Conservation (phyloP, 1,140 invertebrate genomes). For the Lepeophtheirus salmonis region DNA sequence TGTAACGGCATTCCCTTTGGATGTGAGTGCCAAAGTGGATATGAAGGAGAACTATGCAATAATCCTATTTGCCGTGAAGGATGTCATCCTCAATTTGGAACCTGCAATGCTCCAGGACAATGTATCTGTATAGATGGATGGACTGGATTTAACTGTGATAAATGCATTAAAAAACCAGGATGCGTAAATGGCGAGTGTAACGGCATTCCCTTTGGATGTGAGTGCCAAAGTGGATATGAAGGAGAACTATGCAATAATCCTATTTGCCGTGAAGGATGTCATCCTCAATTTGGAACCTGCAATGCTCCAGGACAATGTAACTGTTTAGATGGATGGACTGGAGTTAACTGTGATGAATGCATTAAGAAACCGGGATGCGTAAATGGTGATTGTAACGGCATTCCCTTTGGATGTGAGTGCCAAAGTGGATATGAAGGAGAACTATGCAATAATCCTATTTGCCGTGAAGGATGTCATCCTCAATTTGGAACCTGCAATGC, state of each 20-base stretch:
- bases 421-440: not conserved
- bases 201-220: not conserved
- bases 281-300: not conserved
- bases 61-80: too few species aligned
- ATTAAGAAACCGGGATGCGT: not conserved
- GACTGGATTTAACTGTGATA: not conserved
- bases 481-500: not conserved
- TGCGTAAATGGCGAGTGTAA: not conserved
- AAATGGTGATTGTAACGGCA: not conserved
- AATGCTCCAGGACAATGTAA: not conserved
- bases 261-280: not conserved
- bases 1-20: too few species aligned
- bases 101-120: too few species aligned
- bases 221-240: not conserved
- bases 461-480: not conserved
- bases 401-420: not conserved
- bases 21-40: too few species aligned
- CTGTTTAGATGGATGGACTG: not conserved
- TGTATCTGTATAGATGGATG: not conserved
- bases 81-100: too few species aligned
- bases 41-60: too few species aligned
- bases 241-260: not conserved
- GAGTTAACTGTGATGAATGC: not conserved
- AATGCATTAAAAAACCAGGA: not conserved
- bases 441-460: not conserved